Percentiles rank a stretch among this genome's conserved stretches.
Conservation (phyloP, 2,113 vertebrate species). For the Tapirus terrestris region DNA sequence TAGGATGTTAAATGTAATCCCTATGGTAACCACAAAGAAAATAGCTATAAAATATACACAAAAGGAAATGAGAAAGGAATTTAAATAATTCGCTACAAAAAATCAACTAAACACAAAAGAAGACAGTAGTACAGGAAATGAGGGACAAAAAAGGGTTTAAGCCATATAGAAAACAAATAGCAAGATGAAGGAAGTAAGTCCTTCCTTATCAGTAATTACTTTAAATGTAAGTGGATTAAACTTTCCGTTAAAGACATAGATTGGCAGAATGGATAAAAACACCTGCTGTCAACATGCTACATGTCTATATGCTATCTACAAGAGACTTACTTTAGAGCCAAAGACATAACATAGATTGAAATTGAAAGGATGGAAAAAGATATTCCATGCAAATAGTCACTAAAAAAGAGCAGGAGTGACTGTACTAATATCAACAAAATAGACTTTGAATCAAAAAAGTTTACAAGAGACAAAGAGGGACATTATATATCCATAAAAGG, state of each 20-base stretch:
- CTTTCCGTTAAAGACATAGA: no score
- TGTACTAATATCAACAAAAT: not conserved
- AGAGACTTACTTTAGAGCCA: not conserved
- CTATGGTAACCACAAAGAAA: no score
- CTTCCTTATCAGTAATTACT: no score
- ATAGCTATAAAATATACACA: no score
- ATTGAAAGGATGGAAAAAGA: not conserved
- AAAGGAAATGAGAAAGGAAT: not conserved
- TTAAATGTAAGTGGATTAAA: no score
- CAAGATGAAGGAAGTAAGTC: not conserved
- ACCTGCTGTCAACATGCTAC: no score
- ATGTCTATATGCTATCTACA: not conserved
- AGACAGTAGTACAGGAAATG: not conserved
- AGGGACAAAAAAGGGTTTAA: not conserved
- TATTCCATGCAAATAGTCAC: no score
- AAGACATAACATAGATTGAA: not conserved
- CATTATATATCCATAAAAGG: not conserved
- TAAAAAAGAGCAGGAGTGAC: not conserved
- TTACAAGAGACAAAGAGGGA: not conserved
- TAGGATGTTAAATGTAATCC: no score
- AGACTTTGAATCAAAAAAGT: not conserved
- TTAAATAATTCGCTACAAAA: not conserved
- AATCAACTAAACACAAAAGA: not conserved
- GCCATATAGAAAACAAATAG: not conserved
- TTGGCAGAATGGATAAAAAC: not conserved